A percentile compares a stretch with the other conserved stretches of the same genome.
Evolutionary conservation across 2,113 vertebrate species (phyloP).

Genomic region (Sinocyclocheilus anophthalmus): DNA sequence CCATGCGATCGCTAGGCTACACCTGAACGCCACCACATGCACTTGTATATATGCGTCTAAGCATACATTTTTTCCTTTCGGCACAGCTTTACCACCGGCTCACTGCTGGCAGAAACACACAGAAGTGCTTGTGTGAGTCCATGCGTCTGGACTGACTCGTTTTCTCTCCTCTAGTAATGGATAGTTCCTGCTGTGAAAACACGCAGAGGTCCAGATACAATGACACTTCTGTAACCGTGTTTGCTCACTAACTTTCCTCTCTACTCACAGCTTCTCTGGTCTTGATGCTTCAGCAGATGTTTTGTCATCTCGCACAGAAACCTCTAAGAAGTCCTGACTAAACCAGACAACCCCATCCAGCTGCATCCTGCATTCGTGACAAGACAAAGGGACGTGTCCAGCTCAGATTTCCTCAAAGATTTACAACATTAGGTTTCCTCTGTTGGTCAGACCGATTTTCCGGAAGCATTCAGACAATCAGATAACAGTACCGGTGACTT

Average conservation of each 20-base stretch:
- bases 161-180: slow-evolving; percentile 29
- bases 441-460: slow-evolving; percentile 26
- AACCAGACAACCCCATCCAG: background rate
- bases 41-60: background rate
- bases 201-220: background rate
- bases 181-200: slow-evolving; percentile 26
- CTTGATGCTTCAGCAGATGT: background rate
- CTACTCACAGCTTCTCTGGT: background rate
- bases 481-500: slow-evolving; percentile 27
- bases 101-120: slow-evolving; percentile 44
- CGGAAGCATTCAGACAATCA: slow-evolving; percentile 47
- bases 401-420: slow-evolving; percentile 43
- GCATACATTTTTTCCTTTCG: background rate
- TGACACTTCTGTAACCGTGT: slow-evolving; percentile 11
- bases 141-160: slow-evolving; percentile 17
- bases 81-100: slow-evolving; percentile 44
- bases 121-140: slow-evolving; percentile 34
- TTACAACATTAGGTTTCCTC: slow-evolving; percentile 51
- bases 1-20: too few relatives aligned
- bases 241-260: background rate
- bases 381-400: background rate
- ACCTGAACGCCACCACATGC: background rate
- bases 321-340: background rate
- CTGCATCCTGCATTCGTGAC: background rate
- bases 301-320: background rate